phyloP scores from a whole-genome alignment of 30 jellyfish, hydroid and myxozoan genomes.

The Turritopsis dohrnii region DNA sequence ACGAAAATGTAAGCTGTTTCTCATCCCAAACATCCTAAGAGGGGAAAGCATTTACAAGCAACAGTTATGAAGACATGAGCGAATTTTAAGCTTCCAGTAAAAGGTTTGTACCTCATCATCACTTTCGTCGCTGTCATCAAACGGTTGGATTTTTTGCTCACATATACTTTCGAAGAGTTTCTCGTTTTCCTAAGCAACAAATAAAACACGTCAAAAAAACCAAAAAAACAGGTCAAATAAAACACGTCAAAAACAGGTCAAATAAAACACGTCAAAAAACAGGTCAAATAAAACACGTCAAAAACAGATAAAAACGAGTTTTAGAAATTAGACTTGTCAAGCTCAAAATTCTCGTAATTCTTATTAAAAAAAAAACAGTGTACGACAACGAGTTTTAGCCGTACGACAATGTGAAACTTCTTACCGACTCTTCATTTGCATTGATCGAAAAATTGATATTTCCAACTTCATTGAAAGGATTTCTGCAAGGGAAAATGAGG shows the following conservation, averaged over 20 bases:
- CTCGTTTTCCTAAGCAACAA: constrained; percentile 34
- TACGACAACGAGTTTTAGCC: neutral
- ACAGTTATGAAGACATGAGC: neutral
- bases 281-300: neutral
- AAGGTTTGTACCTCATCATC: constrained; percentile 59
- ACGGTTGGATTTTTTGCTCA: constrained; percentile 74
- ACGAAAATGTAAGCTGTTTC: constrained; percentile 60
- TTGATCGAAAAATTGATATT: constrained; percentile 66
- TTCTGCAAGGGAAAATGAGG: constrained; percentile 30
- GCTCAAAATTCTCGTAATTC: too few species aligned
- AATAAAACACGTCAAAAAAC: neutral
- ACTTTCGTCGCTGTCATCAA: constrained; percentile 78
- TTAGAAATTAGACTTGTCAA: too few species aligned
- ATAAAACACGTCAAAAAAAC: neutral
- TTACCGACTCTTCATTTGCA: constrained; percentile 88
- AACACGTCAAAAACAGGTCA: neutral
- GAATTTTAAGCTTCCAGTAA: neutral
- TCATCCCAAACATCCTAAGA: constrained; percentile 94
- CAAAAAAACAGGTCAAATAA: neutral
- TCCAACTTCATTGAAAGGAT: constrained; percentile 88
- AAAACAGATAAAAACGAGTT: neutral
- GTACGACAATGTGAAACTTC: constrained; percentile 2
- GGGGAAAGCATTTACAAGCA: neutral
- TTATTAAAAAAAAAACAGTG: neutral
- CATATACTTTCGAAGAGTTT: constrained; percentile 77